Conservation (phyloP, 2,113 vertebrate genomes). For the Merops nubicus region DNA sequence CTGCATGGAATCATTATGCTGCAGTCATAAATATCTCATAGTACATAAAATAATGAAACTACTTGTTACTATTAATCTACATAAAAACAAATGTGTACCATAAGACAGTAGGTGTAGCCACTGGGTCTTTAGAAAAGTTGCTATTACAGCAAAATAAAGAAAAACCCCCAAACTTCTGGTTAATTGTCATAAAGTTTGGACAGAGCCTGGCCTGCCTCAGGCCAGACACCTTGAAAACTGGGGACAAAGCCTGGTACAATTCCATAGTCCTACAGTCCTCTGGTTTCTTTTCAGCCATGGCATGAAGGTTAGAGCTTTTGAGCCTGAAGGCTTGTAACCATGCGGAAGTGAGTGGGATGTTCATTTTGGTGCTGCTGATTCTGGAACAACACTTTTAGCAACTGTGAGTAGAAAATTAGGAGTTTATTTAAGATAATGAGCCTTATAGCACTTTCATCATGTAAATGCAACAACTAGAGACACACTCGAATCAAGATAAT, state of each 20-base stretch:
- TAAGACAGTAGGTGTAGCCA: neutral
- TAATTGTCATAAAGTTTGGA: neutral
- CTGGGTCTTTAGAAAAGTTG: neutral
- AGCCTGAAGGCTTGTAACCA: neutral
- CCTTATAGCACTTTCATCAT: neutral
- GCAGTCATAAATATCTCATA: neutral
- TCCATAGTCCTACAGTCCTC: neutral
- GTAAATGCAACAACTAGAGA: slow-evolving; percentile 15
- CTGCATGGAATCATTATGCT: neutral
- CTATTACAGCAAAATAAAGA: neutral
- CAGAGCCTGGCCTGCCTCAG: neutral
- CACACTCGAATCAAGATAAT: slow-evolving; percentile 37
- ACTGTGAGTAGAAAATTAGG: neutral
- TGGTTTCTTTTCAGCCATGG: neutral
- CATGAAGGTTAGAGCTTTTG: neutral
- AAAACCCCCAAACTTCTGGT: neutral
- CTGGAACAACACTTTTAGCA: slow-evolving; percentile 7
- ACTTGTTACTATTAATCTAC: neutral
- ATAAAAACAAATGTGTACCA: neutral
- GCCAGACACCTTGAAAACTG: neutral
- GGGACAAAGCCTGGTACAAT: neutral
- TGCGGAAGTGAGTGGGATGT: neutral
- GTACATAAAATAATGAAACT: neutral
- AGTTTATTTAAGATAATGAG: slow-evolving; percentile 53
- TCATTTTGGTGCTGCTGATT: neutral